Percentiles rank a stretch among this genome's conserved stretches.
Conservation (phyloP, 1,140 invertebrate species). For the Protaetia brevitarsis region DNA sequence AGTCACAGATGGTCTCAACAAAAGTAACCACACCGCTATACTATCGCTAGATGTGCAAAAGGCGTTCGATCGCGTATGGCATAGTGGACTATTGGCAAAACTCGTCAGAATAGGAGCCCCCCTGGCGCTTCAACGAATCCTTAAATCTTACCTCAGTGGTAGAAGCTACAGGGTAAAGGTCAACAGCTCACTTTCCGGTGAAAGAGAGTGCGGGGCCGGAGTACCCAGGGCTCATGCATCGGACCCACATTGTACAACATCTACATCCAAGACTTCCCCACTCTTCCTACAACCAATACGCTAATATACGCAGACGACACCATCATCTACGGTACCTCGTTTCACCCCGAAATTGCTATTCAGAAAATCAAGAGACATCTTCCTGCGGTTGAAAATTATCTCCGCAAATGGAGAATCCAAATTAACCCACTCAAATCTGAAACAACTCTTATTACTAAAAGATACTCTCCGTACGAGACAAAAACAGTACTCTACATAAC, state of each 20-base stretch:
- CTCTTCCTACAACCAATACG: slow-evolving; percentile 25
- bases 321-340: slow-evolving; percentile 26
- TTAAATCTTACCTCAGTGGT: slow-evolving; percentile 29
- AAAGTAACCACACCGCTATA: slow-evolving; percentile 26
- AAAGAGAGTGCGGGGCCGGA: slow-evolving; percentile 30
- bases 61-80: slow-evolving; percentile 40
- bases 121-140: slow-evolving; percentile 24
- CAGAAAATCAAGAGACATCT: too few relatives aligned
- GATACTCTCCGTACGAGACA: too few relatives aligned
- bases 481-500: too few relatives aligned
- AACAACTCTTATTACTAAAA: too few relatives aligned
- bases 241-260: slow-evolving; percentile 32
- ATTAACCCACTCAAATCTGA: too few relatives aligned
- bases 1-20: slow-evolving; percentile 35
- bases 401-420: too few relatives aligned
- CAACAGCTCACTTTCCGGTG: slow-evolving; percentile 20
- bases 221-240: slow-evolving; percentile 37
- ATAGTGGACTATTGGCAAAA: slow-evolving; percentile 36
- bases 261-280: slow-evolving; percentile 35
- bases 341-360: too few relatives aligned
- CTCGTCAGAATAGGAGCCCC: slow-evolving; percentile 23
- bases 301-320: slow-evolving; percentile 39
- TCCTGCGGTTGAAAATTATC: too few relatives aligned
- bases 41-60: slow-evolving; percentile 37
- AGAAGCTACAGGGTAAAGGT: slow-evolving; percentile 31